Percentiles rank a stretch among this genome's conserved stretches.
Evolutionary conservation across 92 coral and sea anemone species (phyloP).

Genomic region (Epizoanthus scotinus): DNA sequence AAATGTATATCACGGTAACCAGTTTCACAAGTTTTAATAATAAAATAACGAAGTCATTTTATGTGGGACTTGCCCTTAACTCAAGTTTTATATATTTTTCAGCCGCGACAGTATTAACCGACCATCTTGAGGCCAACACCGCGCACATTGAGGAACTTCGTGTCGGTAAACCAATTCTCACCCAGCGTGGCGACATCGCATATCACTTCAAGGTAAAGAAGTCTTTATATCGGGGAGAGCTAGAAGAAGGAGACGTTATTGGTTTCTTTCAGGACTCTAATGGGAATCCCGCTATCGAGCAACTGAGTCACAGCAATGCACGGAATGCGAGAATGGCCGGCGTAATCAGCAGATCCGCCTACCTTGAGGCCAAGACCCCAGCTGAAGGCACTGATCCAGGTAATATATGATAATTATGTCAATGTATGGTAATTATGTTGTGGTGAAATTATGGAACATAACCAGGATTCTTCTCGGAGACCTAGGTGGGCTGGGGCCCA

Average conservation of each 20-base stretch:
- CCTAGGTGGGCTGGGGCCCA: no score
- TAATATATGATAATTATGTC: slow-evolving; percentile 14
- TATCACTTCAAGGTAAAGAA: slow-evolving; percentile 83
- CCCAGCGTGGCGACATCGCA: slow-evolving; percentile 94
- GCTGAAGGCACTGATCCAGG: slow-evolving; percentile 58
- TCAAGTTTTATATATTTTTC: background rate
- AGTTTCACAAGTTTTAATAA: no score
- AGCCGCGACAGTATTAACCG: slow-evolving; percentile 62
- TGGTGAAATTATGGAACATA: background rate
- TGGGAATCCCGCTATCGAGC: slow-evolving; percentile 80
- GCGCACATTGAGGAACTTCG: slow-evolving; percentile 85
- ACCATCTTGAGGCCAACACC: slow-evolving; percentile 84
- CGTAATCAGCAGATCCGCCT: slow-evolving; percentile 97
- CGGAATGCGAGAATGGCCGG: slow-evolving; percentile 82
- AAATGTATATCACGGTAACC: no score
- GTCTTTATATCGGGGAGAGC: slow-evolving; percentile 56
- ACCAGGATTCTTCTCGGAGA: no score
- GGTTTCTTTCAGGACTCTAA: slow-evolving; percentile 83
- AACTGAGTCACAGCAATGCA: slow-evolving; percentile 78
- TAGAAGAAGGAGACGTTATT: slow-evolving; percentile 95
- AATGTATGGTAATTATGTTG: no score
- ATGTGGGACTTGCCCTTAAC: no score
- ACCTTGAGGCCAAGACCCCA: slow-evolving; percentile 85
- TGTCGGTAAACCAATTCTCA: slow-evolving; percentile 79
- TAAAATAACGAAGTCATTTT: no score